Evolutionary conservation across 1,140 invertebrate species (phyloP).

Genomic region (Bombus affinis): DNA sequence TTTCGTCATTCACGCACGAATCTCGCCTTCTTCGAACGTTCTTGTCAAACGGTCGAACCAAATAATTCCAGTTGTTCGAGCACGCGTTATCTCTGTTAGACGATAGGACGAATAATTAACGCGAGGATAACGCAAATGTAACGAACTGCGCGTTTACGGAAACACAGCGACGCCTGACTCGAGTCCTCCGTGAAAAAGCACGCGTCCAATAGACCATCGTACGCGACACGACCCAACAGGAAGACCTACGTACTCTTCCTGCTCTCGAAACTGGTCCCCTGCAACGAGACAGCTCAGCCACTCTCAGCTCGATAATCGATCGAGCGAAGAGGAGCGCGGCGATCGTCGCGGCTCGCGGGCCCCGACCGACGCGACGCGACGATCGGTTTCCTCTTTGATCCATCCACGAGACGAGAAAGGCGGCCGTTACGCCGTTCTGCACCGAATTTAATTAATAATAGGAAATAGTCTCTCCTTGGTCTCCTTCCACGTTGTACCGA

Average conservation of each 20-base stretch:
- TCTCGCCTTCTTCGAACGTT: no score
- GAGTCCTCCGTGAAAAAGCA: background rate
- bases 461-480: no score
- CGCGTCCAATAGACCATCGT: background rate
- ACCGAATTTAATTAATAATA: background rate
- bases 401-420: conserved; percentile 4
- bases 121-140: fast-evolving
- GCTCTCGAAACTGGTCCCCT: conserved; percentile 9
- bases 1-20: background rate
- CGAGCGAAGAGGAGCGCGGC: conserved; percentile 13
- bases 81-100: fast-evolving
- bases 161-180: no score
- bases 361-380: no score
- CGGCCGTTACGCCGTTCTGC: background rate
- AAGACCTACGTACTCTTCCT: background rate
- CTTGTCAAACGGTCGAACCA: fast-evolving
- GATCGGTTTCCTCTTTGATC: conserved; percentile 6
- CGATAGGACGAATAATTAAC: no score
- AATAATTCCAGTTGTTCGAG: no score
- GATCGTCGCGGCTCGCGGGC: conserved; percentile 7
- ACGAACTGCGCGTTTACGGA: no score
- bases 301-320: conserved; percentile 18
- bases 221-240: background rate
- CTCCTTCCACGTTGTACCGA: no score
- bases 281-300: background rate